Base-by-base conservation (phyloP, 2,888 invertebrate genomes). In the Acleris sparsana region DNA sequence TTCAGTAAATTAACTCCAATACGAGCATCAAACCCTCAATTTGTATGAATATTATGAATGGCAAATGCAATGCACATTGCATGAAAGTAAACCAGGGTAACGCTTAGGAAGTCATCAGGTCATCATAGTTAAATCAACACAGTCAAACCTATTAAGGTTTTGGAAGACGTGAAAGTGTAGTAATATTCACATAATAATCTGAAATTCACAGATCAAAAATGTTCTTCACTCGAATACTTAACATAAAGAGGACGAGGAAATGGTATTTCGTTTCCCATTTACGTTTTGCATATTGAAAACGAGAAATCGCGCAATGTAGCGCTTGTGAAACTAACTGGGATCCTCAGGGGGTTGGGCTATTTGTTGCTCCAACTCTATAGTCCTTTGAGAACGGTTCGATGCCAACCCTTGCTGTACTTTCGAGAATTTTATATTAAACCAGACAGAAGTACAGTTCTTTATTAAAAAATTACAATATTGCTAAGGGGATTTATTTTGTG, bases 281-380 rank as follows among this genome's bases (percentile, higher is more conserved):
- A 53, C 61, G 52, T 62, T 62, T 68, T 63, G 43, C 62, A 68
- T 68, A 67, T 63, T 68, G 66, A 63, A 39, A 63, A 63, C 53
- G 63, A 66, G 63, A 63, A 66, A 69, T 67, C 61, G 49, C 53
- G 59, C 58, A 68, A 43, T 59, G 59, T 46, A 55, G 46, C 53
- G 55, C 59, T 69, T 71, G 73, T 73, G 75, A 76, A 76, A 77
- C 69, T 70, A 73, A 68, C 68, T 73, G 70, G 62, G 63, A 73
- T 74, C 72, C 76, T 69, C 53, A 71, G 73, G 75, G 74, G 70
- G 71, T 53, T 48, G 9, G 46, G 48, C 49, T 39, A 60, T 59
- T 59, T 29, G 64, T 49, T 25, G 43, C 13, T 48, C 55, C 49
- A 56, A 65, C 60, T 44, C 33, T 39, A 61, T 46, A 25, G 44